Percentiles rank a stretch among this genome's conserved stretches.
Evolutionary conservation across 2,113 vertebrate species (phyloP).

Genomic region (Muscicapa adusta): DNA sequence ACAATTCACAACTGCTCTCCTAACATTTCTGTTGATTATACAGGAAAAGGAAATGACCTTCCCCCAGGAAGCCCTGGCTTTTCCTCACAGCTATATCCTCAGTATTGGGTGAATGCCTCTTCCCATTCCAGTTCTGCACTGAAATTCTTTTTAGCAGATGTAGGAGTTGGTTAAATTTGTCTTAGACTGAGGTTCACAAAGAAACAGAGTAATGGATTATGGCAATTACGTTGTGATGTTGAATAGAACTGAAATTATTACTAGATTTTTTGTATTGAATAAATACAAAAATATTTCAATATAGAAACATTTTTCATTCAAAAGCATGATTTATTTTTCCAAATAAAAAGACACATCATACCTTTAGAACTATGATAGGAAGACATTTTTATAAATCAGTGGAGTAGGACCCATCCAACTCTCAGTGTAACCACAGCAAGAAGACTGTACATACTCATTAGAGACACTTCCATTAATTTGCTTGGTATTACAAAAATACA

Average conservation of each 20-base stretch:
- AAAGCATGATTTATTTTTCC: background rate
- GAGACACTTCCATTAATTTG: background rate
- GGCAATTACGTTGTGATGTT: background rate
- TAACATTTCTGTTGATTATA: background rate
- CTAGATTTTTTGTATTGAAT: background rate
- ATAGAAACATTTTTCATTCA: background rate
- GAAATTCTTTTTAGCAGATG: background rate
- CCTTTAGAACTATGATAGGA: background rate
- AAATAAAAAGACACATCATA: background rate
- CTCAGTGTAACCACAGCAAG: background rate
- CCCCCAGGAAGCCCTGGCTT: background rate
- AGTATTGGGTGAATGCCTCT: background rate
- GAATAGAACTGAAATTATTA: background rate
- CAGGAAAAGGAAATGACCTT: background rate
- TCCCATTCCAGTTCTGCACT: background rate
- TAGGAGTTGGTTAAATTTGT: background rate
- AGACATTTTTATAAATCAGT: background rate
- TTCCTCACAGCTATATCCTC: background rate
- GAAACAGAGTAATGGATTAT: background rate
- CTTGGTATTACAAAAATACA: background rate
- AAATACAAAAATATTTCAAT: background rate
- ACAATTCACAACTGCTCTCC: background rate
- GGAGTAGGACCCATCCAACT: background rate
- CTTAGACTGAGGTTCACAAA: background rate
- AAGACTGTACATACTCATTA: fast-evolving